phyloP scores from a whole-genome alignment of 2,797 vertebrate species.

The Adrianichthys oophorus region DNA sequence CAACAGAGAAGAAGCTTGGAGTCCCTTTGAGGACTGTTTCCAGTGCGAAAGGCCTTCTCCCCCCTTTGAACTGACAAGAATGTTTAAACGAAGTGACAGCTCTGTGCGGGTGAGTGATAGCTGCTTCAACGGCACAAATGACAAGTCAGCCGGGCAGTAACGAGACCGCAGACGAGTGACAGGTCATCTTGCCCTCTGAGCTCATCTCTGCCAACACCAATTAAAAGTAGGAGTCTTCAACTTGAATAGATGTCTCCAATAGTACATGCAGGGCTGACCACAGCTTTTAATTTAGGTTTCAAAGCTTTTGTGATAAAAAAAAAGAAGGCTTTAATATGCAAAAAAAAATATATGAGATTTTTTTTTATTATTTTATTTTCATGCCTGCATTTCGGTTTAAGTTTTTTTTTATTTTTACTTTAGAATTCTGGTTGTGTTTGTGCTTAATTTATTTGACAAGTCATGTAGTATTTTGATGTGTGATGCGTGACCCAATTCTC shows the following conservation, averaged over 20 bases:
- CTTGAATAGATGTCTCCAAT: constrained; percentile 34
- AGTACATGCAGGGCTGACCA: constrained; percentile 4
- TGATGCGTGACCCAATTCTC: no score
- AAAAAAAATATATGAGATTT: no score
- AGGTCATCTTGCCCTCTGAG: constrained; percentile 21
- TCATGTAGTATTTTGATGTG: no score
- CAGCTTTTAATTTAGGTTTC: no score
- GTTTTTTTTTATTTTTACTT: no score
- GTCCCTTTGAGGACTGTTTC: constrained; percentile 31
- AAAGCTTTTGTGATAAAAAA: no score
- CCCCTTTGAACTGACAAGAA: constrained; percentile 36
- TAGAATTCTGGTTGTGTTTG: no score
- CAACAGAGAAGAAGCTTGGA: constrained; percentile 10
- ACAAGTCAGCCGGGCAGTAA: constrained; percentile 49
- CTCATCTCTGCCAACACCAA: constrained; percentile 44
- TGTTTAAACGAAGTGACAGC: constrained; percentile 56
- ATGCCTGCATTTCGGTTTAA: no score
- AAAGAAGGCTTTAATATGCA: no score
- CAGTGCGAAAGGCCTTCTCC: constrained; percentile 6
- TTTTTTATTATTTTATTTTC: no score
- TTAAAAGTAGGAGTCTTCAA: constrained; percentile 42
- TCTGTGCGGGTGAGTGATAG: constrained; percentile 45
- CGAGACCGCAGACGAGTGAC: constrained; percentile 34
- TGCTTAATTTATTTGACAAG: no score
- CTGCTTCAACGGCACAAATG: constrained; percentile 47